Evolutionary conservation across 2,797 vertebrate genomes (phyloP), one percentile per base, ranked within the genome.

Genomic region (Phalloptychus januarius): DNA sequence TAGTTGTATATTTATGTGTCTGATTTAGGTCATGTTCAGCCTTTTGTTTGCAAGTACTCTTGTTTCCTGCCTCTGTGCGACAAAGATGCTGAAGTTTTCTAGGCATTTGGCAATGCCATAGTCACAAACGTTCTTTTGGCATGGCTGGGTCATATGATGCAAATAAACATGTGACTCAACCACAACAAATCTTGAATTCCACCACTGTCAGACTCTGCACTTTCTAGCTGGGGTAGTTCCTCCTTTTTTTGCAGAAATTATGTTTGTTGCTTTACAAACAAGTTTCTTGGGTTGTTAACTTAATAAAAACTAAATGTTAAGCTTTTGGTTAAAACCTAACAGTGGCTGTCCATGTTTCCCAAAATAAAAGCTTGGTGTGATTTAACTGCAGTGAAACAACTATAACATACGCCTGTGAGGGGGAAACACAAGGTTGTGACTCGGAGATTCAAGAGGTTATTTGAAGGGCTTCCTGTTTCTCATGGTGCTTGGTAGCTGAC

Each of bases 401-500:
- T 61, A 63, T 31, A 23, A 58, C 31, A 20, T 28, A 54, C 2
- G 0, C 2, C 38, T 12, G 16, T 46, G 58, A 77, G 52, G 79
- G 77, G 87, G 81, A 90, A 91, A 80, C 71, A 74, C 79, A 88
- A 25, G 0, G 50, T 78, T 42, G 23, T 20, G 63, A 72, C 75
- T 88, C 67, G 83, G 78, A 83, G 79, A 91, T 89, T 52, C 74
- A 71, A 85, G 87, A 83, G 90, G 90, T 93, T 91, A 90, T 87
- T 76, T 87, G 76, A 76, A 88, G 87, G 54, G 44, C 87, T 93
- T 94, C 89, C 89, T 92, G 90, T 93, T 92, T 90, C 91, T 50
- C 83, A 78, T 73, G n/a, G 48, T 12, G 72, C 77, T 73, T n/a
- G 42, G 69, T 10, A 48, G 67, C 56, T 12, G 2, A 50, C 52